These are phyloP conservation scores for Amblyornis subalaris DNA, from an alignment of 2,113 vertebrate genomes.

Conservation along the genomic window DNA sequence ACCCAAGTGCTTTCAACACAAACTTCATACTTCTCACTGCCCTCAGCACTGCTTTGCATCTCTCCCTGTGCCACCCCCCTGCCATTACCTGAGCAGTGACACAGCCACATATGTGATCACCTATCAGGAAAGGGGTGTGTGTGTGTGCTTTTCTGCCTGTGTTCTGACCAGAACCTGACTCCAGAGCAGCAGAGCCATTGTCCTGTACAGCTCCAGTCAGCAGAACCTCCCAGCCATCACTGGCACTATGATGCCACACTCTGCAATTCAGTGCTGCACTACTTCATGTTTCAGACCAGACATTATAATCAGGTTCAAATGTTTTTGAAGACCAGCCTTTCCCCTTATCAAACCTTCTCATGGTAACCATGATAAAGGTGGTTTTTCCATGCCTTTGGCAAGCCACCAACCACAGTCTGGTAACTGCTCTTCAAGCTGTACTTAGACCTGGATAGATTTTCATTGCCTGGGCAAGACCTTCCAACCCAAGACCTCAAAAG, in stretches of 20 bases:
- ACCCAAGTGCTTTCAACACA: not conserved
- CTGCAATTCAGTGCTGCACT: not conserved
- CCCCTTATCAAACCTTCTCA: not conserved
- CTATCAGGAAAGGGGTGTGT: not conserved
- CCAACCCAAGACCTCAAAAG: not conserved
- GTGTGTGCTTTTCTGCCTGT: not conserved
- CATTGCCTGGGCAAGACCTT: not conserved
- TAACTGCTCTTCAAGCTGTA: not conserved
- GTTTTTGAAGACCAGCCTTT: not conserved
- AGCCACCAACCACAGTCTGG: not conserved
- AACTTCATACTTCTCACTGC: not conserved
- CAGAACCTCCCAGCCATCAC: not conserved
- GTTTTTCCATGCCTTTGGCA: not conserved
- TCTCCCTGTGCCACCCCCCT: not conserved
- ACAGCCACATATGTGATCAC: fast-evolving
- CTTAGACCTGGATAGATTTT: not conserved
- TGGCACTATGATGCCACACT: not conserved
- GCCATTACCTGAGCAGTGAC: not conserved
- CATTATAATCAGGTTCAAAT: not conserved
- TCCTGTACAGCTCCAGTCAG: not conserved
- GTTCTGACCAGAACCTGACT: not conserved
- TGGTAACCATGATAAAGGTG: not conserved
- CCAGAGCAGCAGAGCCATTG: not conserved
- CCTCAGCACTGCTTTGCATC: not conserved
- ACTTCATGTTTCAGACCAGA: not conserved